Base-by-base conservation (phyloP, 2,113 vertebrate genomes). In the Pseudorasbora parva region DNA sequence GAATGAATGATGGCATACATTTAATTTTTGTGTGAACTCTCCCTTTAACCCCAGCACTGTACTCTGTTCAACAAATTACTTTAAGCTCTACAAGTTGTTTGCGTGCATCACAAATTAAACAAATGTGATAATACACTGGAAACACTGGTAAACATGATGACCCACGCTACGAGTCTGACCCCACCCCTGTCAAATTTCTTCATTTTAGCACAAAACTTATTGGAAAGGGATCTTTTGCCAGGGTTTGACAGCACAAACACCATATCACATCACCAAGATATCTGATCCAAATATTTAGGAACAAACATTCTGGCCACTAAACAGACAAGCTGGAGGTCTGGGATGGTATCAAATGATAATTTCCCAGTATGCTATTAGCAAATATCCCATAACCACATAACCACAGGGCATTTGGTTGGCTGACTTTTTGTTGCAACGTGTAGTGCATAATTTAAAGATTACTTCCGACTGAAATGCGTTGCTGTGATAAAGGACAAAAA, bases 251-350 rank as follows among this genome's bases (percentile, higher is more conserved):
- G 78, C 62, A 81, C 62, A 81, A 51, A 81, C 78, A 56, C 30
- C 30, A 33, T 68, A 81, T 81, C 62, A 81, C 47, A 81, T 81
- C 77, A 79, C 59, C 64, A 41, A 69, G 27, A 69, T n/a, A 81
- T 68, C 25, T 68, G 62, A 81, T 68, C 27, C 64, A 81, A 81
- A 81, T 33, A 69, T 69, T 54, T 81, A 8, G 45, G 25, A 62
- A 69, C 62, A 81, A 81, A 69, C 78, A 69, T 30, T 81, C 12
- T 69, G 2, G 30, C 17, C 60, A 68, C 45, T 54, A 69, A 62
- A 81, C 25, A n/a, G 47, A 69, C 45, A 54, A 51, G 45, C 64
- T 30, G 43, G 25, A 49, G 15, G 10, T 66, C 77, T 33, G 15
- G 41, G 47, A 81, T 17, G 54, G 1, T 54, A n/a, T 21, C 21